Evolutionary conservation across 2,888 invertebrate species (phyloP).

Genomic region (Nephrotoma guestfalica): DNA sequence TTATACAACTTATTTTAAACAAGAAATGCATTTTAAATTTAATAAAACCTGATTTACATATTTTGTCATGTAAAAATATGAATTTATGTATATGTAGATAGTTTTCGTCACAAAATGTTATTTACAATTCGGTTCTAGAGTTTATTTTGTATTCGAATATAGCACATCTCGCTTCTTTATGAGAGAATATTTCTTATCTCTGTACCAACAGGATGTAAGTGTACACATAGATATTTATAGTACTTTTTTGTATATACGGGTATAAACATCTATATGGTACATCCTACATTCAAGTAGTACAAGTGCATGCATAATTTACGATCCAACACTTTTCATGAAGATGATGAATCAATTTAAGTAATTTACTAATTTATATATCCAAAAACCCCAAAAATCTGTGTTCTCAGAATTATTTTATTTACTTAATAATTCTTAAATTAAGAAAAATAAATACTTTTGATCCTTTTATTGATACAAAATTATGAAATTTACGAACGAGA

Average conservation of each 20-base stretch:
- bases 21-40: not conserved
- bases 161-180: too few relatives aligned
- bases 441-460: not conserved
- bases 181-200: too few relatives aligned
- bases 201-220: too few relatives aligned
- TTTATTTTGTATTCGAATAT: not conserved
- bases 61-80: not conserved
- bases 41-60: not conserved
- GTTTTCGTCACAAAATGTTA: not conserved
- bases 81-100: not conserved
- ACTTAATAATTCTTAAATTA: not conserved
- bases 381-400: not conserved
- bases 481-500: not conserved
- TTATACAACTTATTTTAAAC: not conserved
- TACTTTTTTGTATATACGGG: too few relatives aligned
- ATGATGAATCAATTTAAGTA: not conserved
- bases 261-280: not conserved
- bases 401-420: not conserved
- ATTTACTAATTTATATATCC: not conserved
- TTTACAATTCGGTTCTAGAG: not conserved
- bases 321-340: not conserved
- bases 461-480: not conserved
- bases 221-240: too few relatives aligned
- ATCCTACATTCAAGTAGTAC: not conserved
- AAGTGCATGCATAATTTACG: not conserved